Conservation (phyloP, 1,140 invertebrate species). For the Cydia amplana region DNA sequence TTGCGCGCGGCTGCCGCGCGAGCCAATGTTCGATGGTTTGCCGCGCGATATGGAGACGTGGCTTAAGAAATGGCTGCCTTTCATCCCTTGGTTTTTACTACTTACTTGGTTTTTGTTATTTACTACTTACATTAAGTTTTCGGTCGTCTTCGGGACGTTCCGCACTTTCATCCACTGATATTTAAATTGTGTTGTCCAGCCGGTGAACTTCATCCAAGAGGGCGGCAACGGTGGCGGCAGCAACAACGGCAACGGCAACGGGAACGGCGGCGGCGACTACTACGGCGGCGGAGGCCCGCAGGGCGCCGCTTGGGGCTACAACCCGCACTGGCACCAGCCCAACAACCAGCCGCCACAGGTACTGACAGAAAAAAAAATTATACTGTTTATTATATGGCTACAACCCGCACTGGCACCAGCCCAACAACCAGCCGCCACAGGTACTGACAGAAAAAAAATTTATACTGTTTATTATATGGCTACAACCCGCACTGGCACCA, state of each 20-base stretch:
- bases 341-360: conserved; percentile 68
- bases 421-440: conserved; percentile 64
- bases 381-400: no score
- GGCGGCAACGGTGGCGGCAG: conserved; percentile 53
- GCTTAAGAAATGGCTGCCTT: no score
- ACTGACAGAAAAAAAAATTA: no score
- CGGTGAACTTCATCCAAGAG: conserved; percentile 75
- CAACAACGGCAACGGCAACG: conserved; percentile 49
- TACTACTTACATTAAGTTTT: no score
- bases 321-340: conserved; percentile 76
- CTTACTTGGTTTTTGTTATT: no score
- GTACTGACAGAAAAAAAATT: no score
- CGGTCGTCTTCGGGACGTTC: no score
- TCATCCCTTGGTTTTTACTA: no score
- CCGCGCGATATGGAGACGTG: no score
- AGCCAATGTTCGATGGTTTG: no score
- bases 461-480: no score
- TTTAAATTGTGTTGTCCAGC: conserved; percentile 46
- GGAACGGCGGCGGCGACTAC: conserved; percentile 48
- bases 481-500: conserved; percentile 79
- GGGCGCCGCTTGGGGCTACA: conserved; percentile 72
- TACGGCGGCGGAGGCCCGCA: conserved; percentile 52
- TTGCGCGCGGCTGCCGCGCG: no score
- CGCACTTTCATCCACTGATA: neutral
- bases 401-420: conserved; percentile 78